phyloP scores from a whole-genome alignment of 2,797 vertebrate species.

The Clarias laeviceps region DNA sequence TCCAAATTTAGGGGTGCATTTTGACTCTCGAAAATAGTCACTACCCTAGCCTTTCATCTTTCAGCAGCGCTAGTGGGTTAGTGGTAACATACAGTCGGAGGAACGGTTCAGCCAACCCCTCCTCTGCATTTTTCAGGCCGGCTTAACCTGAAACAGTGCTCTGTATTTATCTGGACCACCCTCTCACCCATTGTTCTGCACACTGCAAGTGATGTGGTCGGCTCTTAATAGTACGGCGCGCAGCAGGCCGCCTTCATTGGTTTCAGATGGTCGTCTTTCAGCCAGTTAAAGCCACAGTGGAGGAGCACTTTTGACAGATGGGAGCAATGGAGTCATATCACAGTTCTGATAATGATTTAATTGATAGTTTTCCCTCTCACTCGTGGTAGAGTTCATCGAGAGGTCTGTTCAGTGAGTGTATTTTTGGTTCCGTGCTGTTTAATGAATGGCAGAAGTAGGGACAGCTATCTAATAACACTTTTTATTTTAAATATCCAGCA shows the following conservation, averaged over 20 bases:
- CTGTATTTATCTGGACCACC: slow-evolving; percentile 50
- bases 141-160: slow-evolving; percentile 51
- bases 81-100: slow-evolving; percentile 17
- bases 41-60: slow-evolving; percentile 47
- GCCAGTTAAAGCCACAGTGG: slow-evolving; percentile 52
- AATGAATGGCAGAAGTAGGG: neutral
- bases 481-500: slow-evolving; percentile 29
- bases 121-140: slow-evolving; percentile 22
- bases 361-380: slow-evolving; percentile 27
- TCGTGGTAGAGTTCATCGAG: slow-evolving; percentile 35
- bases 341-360: slow-evolving; percentile 45
- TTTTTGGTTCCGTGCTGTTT: neutral
- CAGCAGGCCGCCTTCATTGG: slow-evolving; percentile 48
- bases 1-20: slow-evolving; percentile 34
- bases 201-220: slow-evolving; percentile 54
- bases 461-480: neutral
- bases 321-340: slow-evolving; percentile 29
- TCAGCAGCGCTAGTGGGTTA: slow-evolving; percentile 35
- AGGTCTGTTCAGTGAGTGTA: slow-evolving; percentile 22
- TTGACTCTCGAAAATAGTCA: slow-evolving; percentile 32
- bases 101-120: slow-evolving; percentile 20
- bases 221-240: slow-evolving; percentile 28
- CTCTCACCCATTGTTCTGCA: slow-evolving; percentile 48
- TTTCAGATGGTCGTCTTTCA: slow-evolving; percentile 51
- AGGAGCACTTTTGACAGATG: slow-evolving; percentile 39